Evolutionary conservation across 2,888 invertebrate species (phyloP), one percentile per base, ranked within the genome.

Genomic region (Drosophila mimica): DNA sequence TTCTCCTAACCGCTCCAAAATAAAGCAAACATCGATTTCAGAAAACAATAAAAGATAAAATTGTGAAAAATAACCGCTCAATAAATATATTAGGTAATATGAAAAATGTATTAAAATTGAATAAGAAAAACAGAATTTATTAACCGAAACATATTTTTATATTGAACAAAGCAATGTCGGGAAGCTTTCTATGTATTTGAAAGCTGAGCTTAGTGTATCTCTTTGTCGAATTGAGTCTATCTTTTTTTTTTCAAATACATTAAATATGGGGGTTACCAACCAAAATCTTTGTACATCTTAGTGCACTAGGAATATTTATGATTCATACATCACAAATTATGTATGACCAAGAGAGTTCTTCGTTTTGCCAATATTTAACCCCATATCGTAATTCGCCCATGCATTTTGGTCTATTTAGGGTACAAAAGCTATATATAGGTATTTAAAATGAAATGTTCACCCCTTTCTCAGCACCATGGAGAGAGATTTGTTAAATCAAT

Each of bases 401-500:
- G 43, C 51, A 66, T 2, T 13, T 20, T 4, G 15, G 15, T n/a
- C n/a, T 38, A 7, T 34, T 15, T 13, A 34, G 17, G n/a, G 7
- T 31, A 25, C 36, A 15, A 63, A 28, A 33, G 30, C n/a, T 28
- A 28, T 28, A 9, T 9, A 56, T 20, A 17, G 31, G 25, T 28
- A 38, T 54, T 25, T 28, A 3, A 60, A 66, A 33, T 78, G 74
- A 70, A 77, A 17, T 38, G 33, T 34, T 13, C 20, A 25, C 33
- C 43, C 15, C 36, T 17, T 46, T 43, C n/a, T 36, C 8, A 31
- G 33, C 33, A 28, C 30, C 49, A 61, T 36, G 46, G n/a, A n/a
- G 40, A 58, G 61, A 56, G 38, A 38, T 30, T 76, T 88, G 81
- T 90, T 86, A 76, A 89, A 85, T 89, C 89, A 86, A 89, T 84